phyloP scores from a whole-genome alignment of 35 echinoderm and acorn worm genomes.

The Patiria miniata region DNA sequence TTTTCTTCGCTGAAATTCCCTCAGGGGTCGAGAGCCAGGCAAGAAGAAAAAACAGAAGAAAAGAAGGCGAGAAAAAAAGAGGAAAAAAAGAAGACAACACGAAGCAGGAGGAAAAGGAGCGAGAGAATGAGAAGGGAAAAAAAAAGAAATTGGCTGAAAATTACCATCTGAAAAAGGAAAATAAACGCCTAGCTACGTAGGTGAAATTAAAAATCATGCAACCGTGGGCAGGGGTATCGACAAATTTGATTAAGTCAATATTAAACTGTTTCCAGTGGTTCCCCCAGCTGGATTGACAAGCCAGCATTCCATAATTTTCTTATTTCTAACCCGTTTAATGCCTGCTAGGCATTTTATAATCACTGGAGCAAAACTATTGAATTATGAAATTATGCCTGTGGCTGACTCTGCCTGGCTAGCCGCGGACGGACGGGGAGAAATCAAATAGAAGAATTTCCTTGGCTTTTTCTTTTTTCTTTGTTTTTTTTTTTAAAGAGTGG shows the following conservation, averaged over 20 bases:
- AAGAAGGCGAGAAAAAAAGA: too few relatives aligned
- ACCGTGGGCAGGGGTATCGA: slow-evolving; percentile 16
- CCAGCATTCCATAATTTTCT: slow-evolving; percentile 23
- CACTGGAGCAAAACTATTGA: slow-evolving; percentile 31
- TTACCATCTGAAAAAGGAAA: slow-evolving; percentile 22
- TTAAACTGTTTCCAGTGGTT: slow-evolving; percentile 31
- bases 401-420: not conserved
- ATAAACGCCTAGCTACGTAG: not conserved
- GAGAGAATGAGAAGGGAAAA: too few relatives aligned
- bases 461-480: too few relatives aligned
- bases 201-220: slow-evolving; percentile 29
- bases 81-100: too few relatives aligned
- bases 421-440: not conserved
- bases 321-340: slow-evolving; percentile 31
- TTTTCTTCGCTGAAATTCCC: slow-evolving; percentile 25
- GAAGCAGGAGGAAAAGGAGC: too few relatives aligned
- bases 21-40: not conserved
- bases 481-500: not conserved
- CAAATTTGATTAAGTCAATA: slow-evolving; percentile 32
- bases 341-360: slow-evolving; percentile 28
- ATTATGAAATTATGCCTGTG: slow-evolving; percentile 28
- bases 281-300: slow-evolving; percentile 18
- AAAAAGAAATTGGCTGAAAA: not conserved
- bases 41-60: not conserved
- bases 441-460: not conserved